phyloP scores from a whole-genome alignment of 2,797 vertebrate species.

The Pangasius sanitwongsei region DNA sequence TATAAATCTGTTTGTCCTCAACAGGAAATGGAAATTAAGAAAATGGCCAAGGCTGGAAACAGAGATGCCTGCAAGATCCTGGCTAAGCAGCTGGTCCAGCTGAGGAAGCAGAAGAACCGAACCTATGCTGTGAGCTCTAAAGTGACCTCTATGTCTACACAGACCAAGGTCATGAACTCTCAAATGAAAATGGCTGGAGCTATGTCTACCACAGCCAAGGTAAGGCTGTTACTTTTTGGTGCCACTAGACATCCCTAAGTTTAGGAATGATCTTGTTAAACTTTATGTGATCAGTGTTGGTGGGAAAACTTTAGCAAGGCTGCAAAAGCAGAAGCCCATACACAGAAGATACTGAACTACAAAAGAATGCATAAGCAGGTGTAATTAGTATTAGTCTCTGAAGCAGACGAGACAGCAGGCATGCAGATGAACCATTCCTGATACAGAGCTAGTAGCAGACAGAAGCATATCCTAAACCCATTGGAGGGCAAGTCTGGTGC shows the following conservation, averaged over 20 bases:
- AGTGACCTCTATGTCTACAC: conserved; percentile 96
- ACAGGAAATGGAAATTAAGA: conserved; percentile 98
- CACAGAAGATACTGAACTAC: conserved; percentile 10
- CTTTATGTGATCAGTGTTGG: background rate
- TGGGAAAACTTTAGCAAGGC: background rate
- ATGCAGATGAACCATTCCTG: background rate
- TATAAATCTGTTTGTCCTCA: conserved; percentile 8
- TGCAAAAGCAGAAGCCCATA: background rate
- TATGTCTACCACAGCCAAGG: conserved; percentile 95
- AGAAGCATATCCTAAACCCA: background rate
- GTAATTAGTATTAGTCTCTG: background rate
- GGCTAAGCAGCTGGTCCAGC: conserved; percentile 93
- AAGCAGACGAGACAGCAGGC: background rate
- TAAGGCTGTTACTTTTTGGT: conserved; percentile 62
- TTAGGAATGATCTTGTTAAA: background rate
- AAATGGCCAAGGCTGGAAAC: conserved; percentile 97
- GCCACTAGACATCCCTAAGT: background rate
- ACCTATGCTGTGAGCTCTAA: conserved; percentile 98
- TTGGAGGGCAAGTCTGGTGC: background rate
- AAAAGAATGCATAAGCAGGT: conserved; percentile 48
- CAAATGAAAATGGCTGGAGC: conserved; percentile 99
- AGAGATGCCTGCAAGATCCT: conserved; percentile 93
- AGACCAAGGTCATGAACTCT: conserved; percentile 97
- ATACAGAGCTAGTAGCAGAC: background rate
- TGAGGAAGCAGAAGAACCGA: conserved; percentile 93